Conservation (phyloP, 2,888 invertebrate species). For the Monochamus alternatus region DNA sequence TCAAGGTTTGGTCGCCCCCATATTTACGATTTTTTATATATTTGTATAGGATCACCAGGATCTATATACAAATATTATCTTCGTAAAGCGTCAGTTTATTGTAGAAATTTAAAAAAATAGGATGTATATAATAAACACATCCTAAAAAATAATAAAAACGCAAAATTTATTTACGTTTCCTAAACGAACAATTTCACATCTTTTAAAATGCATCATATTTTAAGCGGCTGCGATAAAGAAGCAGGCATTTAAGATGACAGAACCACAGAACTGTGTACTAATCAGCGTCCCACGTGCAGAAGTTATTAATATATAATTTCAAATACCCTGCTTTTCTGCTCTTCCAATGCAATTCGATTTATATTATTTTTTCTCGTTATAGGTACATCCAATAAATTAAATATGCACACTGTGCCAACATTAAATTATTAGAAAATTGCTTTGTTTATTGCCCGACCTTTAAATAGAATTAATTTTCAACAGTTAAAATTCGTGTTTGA, state of each 20-base stretch:
- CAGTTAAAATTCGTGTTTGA: constrained; percentile 44
- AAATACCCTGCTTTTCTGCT: neutral
- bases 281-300: neutral
- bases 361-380: neutral
- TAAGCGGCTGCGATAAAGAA: neutral
- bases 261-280: neutral
- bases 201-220: neutral
- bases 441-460: constrained; percentile 46
- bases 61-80: too few relatives aligned
- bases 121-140: too few relatives aligned
- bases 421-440: constrained; percentile 35
- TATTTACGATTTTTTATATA: too few relatives aligned
- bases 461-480: constrained; percentile 47
- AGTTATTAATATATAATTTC: neutral
- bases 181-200: neutral
- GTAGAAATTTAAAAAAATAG: too few relatives aligned
- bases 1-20: too few relatives aligned
- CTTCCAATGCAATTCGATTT: neutral
- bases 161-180: too few relatives aligned
- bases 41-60: too few relatives aligned
- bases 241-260: neutral
- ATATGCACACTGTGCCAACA: constrained; percentile 3
- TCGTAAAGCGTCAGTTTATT: too few relatives aligned
- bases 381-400: neutral
- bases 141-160: too few relatives aligned